Percentiles rank a stretch among this genome's conserved stretches.
These are phyloP conservation scores for Drosophila truncata DNA, from an alignment of 1,140 invertebrate genomes.

Conservation along the genomic window DNA sequence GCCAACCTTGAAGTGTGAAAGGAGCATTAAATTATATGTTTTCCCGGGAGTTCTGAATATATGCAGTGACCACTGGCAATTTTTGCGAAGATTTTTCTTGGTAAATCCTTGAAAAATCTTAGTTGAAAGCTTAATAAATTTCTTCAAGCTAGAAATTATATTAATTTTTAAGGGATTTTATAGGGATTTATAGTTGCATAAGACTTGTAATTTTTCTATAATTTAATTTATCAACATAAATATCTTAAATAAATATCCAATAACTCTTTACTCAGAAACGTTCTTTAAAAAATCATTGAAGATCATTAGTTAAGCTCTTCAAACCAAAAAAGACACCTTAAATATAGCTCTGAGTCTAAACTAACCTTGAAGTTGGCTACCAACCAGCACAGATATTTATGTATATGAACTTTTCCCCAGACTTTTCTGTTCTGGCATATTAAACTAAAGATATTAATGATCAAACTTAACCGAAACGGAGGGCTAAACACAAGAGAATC, in stretches of 20 bases:
- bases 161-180: no score
- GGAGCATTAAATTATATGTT: neutral
- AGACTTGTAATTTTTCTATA: neutral
- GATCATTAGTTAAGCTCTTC: conserved; percentile 33
- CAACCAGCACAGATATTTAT: conserved; percentile 6
- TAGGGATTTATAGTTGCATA: neutral
- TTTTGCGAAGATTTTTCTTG: neutral
- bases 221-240: no score
- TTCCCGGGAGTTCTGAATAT: neutral
- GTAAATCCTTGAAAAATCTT: neutral
- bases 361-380: conserved; percentile 65
- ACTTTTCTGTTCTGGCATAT: conserved; percentile 31
- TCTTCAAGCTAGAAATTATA: no score
- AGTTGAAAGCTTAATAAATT: no score
- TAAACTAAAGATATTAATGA: conserved; percentile 42
- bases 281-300: neutral
- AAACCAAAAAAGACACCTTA: conserved; percentile 2
- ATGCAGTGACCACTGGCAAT: neutral
- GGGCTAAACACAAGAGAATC: conserved; percentile 35
- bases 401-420: conserved; percentile 31
- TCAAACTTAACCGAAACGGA: conserved; percentile 23
- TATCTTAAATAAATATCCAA: neutral
- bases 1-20: conserved; percentile 56
- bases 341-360: conserved; percentile 13
- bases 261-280: no score